A percentile compares a stretch with the other conserved stretches of the same genome.
phyloP scores from a whole-genome alignment of 2,113 vertebrate species.

The Pluvianellus socialis region DNA sequence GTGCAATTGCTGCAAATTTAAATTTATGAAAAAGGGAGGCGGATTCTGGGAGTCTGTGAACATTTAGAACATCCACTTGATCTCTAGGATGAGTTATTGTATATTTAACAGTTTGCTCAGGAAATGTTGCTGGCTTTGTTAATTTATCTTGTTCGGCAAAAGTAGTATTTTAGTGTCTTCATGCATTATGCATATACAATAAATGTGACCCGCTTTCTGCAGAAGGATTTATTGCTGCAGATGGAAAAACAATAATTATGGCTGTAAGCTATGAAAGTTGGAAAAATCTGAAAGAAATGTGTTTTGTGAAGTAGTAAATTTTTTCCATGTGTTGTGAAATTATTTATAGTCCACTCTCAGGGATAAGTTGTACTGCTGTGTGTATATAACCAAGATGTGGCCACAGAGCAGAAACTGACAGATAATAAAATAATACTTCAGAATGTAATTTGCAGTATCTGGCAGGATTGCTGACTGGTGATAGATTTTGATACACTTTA shows the following conservation, averaged over 20 bases:
- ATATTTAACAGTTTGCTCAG: constrained; percentile 34
- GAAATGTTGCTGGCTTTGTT: constrained; percentile 34
- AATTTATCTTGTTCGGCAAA: background rate
- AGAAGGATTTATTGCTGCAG: constrained; percentile 34
- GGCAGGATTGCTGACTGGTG: background rate
- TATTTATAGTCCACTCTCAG: constrained; percentile 24
- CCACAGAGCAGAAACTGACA: background rate
- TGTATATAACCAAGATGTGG: background rate
- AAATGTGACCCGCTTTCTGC: background rate
- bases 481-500: constrained; percentile 12
- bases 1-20: background rate
- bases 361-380: background rate
- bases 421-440: background rate
- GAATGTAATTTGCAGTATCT: background rate
- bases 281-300: constrained; percentile 37
- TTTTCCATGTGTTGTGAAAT: constrained; percentile 45
- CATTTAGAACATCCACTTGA: background rate
- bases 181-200: background rate
- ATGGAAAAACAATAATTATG: constrained; percentile 38
- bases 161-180: constrained; percentile 1
- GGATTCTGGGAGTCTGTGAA: background rate
- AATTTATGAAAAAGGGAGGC: background rate
- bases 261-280: constrained; percentile 38
- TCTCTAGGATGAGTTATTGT: background rate
- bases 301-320: constrained; percentile 37